phyloP scores from a whole-genome alignment of 1,140 invertebrate genomes.

The Orius laevigatus region DNA sequence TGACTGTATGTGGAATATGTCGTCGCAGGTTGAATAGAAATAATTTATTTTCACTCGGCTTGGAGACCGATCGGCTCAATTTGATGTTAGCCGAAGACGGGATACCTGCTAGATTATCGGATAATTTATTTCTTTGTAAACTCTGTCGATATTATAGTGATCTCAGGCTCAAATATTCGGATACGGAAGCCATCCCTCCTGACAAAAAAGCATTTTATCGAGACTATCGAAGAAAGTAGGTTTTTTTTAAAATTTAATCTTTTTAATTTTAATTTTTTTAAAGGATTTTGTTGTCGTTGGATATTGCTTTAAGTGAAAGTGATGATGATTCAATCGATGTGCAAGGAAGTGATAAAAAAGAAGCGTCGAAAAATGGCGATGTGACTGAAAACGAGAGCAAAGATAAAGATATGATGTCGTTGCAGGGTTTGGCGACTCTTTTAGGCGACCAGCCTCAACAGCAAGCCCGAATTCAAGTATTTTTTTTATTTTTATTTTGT shows the following conservation, averaged over 20 bases:
- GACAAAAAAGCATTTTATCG: conserved; percentile 41
- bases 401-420: conserved; percentile 11
- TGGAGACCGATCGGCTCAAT: conserved; percentile 50
- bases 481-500: neutral
- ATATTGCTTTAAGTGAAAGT: conserved; percentile 46
- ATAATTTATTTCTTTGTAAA: conserved; percentile 54
- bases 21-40: conserved; percentile 52
- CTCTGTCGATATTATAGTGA: conserved; percentile 58
- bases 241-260: neutral
- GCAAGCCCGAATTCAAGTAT: conserved; percentile 14
- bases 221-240: conserved; percentile 49
- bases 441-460: conserved; percentile 12
- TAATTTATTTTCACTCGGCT: conserved; percentile 24
- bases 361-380: conserved; percentile 28
- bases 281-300: conserved; percentile 52
- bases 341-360: conserved; percentile 13
- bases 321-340: conserved; percentile 28
- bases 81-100: conserved; percentile 41
- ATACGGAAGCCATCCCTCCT: conserved; percentile 30
- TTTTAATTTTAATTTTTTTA: conserved; percentile 20
- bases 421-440: conserved; percentile 12
- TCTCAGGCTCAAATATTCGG: conserved; percentile 41
- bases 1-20: conserved; percentile 56
- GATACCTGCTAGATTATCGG: conserved; percentile 43
- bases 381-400: conserved; percentile 1